Conservation (phyloP, 1,140 invertebrate genomes). For the Zeugodacus cucurbitae region DNA sequence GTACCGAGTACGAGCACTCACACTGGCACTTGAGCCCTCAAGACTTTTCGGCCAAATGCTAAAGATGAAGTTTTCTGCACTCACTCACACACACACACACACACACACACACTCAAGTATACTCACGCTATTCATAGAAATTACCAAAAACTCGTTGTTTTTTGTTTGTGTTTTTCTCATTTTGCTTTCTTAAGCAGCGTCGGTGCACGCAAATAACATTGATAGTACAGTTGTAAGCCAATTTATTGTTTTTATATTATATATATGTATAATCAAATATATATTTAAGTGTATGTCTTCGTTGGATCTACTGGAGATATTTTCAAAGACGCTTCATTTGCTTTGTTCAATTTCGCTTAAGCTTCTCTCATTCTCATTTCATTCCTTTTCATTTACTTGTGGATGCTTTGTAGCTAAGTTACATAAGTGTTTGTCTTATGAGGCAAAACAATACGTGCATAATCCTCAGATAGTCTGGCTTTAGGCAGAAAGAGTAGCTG, state of each 20-base stretch:
- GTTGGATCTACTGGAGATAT: too few relatives aligned
- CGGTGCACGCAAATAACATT: background rate
- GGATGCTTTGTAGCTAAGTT: background rate
- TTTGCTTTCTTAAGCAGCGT: background rate
- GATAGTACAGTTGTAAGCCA: background rate
- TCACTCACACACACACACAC: background rate
- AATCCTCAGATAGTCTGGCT: background rate
- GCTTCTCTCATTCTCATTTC: background rate
- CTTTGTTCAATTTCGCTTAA: background rate
- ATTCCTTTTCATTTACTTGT: background rate
- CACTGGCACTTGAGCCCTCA: background rate
- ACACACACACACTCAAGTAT: background rate
- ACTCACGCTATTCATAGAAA: background rate
- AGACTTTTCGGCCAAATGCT: background rate
- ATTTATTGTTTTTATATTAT: background rate
- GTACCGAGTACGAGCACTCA: background rate
- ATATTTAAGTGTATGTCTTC: background rate
- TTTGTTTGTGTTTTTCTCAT: background rate
- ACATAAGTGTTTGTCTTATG: background rate
- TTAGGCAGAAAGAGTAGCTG: background rate
- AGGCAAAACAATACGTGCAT: background rate
- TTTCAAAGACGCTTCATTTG: background rate
- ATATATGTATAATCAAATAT: background rate
- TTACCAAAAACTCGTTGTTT: background rate
- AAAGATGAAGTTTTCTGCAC: background rate